Percentiles rank a stretch among this genome's conserved stretches.
Evolutionary conservation across 2,797 vertebrate genomes (phyloP).

Genomic region (Emys orbicularis): DNA sequence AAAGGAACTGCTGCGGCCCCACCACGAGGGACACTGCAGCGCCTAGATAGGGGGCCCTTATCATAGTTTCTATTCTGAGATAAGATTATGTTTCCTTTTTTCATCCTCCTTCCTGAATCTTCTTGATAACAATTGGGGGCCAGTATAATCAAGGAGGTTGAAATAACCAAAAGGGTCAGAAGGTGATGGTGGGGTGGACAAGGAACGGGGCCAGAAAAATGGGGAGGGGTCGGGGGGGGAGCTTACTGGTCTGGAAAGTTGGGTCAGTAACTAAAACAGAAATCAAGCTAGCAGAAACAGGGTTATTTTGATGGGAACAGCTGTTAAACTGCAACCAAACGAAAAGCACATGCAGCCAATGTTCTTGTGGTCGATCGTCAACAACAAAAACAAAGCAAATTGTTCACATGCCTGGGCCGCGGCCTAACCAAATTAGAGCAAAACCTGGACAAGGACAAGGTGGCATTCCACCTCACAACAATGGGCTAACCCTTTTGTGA

Average conservation of each 20-base stretch:
- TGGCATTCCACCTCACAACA: slow-evolving; percentile 61
- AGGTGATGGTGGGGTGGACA: slow-evolving; percentile 42
- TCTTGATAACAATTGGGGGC: slow-evolving; percentile 79
- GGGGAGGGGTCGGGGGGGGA: slow-evolving; percentile 16
- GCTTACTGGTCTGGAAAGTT: slow-evolving; percentile 47
- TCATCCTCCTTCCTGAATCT: slow-evolving; percentile 81
- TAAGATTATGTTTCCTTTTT: slow-evolving; percentile 82
- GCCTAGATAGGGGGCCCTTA: slow-evolving; percentile 80
- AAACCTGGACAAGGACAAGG: slow-evolving; percentile 49
- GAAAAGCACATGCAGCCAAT: slow-evolving; percentile 62
- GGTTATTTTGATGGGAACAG: slow-evolving; percentile 41
- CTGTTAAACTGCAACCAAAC: slow-evolving; percentile 70
- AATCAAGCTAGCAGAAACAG: slow-evolving; percentile 60
- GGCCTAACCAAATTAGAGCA: slow-evolving; percentile 71
- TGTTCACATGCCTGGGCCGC: slow-evolving; percentile 36
- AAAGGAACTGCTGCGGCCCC: slow-evolving; percentile 79
- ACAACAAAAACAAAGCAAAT: slow-evolving; percentile 57
- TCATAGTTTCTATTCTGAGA: slow-evolving; percentile 81
- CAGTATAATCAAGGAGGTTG: slow-evolving; percentile 76
- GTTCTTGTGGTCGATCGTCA: slow-evolving; percentile 40
- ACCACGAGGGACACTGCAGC: slow-evolving; percentile 80
- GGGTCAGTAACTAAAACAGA: slow-evolving; percentile 52
- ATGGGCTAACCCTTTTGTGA: slow-evolving; percentile 39
- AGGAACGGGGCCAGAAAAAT: slow-evolving; percentile 44
- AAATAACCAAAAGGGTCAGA: slow-evolving; percentile 74